Evolutionary conservation across 2,888 invertebrate genomes (phyloP).

Genomic region (Stratiomys singularior): DNA sequence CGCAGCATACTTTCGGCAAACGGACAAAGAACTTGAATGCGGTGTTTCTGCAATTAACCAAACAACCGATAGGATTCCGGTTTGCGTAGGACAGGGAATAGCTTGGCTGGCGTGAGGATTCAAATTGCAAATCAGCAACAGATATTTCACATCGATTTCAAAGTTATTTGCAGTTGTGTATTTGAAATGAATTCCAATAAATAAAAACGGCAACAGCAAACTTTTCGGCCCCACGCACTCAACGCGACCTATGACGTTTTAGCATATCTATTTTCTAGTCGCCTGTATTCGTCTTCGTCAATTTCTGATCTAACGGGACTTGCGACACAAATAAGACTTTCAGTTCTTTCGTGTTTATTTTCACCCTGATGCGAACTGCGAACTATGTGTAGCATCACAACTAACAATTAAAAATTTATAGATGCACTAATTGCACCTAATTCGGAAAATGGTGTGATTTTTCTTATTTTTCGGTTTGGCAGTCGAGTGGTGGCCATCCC

Average conservation of each 20-base stretch:
- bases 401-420: background rate
- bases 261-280: conserved; percentile 30
- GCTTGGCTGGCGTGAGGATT: background rate
- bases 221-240: conserved; percentile 15
- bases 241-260: conserved; percentile 19
- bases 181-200: background rate
- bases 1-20: background rate
- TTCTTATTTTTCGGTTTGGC: conserved; percentile 12
- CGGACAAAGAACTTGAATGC: background rate
- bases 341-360: conserved; percentile 24
- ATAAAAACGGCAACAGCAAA: background rate
- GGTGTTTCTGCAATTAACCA: background rate
- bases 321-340: conserved; percentile 10
- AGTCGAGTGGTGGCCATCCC: conserved; percentile 22
- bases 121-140: background rate
- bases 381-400: background rate
- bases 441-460: background rate
- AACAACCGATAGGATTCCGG: background rate
- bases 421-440: conserved; percentile 28
- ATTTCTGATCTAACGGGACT: conserved; percentile 30
- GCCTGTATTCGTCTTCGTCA: conserved; percentile 4
- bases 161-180: background rate
- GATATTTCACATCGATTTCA: background rate
- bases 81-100: background rate
- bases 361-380: conserved; percentile 16